phyloP scores from a whole-genome alignment of 1,140 invertebrate genomes.

The Drosophila subpulchrella region DNA sequence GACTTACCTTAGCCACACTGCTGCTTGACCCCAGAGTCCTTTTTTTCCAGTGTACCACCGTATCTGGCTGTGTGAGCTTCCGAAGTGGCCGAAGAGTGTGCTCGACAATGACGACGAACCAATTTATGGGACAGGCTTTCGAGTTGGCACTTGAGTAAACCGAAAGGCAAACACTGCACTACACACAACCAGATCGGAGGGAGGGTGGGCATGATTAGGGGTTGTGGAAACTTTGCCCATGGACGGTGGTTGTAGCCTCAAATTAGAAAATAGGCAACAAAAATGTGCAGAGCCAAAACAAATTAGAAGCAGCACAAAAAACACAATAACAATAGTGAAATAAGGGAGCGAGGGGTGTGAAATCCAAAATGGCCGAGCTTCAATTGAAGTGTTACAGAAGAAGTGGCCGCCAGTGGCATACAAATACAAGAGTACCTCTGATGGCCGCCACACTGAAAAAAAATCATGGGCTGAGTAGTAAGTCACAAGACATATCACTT shows the following conservation, averaged over 20 bases:
- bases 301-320: conserved; percentile 59
- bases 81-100: conserved; percentile 64
- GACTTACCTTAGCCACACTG: too few species aligned
- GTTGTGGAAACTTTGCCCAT: conserved; percentile 3
- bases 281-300: conserved; percentile 43
- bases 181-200: conserved; percentile 24
- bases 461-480: neutral
- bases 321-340: conserved; percentile 20
- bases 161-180: conserved; percentile 60
- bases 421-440: neutral
- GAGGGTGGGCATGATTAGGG: conserved; percentile 9
- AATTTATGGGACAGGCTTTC: conserved; percentile 67
- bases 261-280: conserved; percentile 76
- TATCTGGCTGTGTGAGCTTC: conserved; percentile 48
- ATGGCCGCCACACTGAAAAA: conserved; percentile 23
- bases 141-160: conserved; percentile 49
- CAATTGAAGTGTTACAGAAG: conserved; percentile 73
- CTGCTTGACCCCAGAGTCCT: neutral
- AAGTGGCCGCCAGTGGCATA: conserved; percentile 48
- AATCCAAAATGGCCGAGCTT: conserved; percentile 71
- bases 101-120: conserved; percentile 72
- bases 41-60: conserved; percentile 7
- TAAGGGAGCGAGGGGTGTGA: conserved; percentile 33
- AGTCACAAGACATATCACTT: too few species aligned
- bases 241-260: conserved; percentile 29